Evolutionary conservation across 2,113 vertebrate species (phyloP).

Genomic region (Psilopsiagon aurifrons): DNA sequence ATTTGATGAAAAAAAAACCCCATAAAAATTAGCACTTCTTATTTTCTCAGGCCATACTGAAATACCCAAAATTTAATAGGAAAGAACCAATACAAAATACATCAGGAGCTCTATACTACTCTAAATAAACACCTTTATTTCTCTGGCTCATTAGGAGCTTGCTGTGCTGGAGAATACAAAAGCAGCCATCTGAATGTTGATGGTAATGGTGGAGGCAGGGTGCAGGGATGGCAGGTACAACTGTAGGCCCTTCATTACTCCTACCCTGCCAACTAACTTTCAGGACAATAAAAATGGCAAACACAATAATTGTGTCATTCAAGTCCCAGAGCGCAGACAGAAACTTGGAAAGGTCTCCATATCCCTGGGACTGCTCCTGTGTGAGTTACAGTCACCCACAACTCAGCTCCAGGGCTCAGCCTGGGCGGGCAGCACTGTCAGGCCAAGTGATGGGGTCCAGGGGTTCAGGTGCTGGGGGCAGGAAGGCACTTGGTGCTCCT

Average conservation of each 20-base stretch:
- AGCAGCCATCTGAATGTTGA: neutral
- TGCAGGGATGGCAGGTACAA: neutral
- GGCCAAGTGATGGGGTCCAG: neutral
- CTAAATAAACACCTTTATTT: neutral
- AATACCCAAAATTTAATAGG: neutral
- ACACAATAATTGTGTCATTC: neutral
- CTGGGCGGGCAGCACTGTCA: neutral
- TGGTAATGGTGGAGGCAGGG: neutral
- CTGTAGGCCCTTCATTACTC: neutral
- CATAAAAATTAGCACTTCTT: neutral
- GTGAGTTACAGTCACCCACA: neutral
- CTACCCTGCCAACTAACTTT: neutral
- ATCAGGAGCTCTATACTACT: neutral
- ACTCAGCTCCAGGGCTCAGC: neutral
- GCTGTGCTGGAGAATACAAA: neutral
- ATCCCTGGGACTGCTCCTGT: neutral
- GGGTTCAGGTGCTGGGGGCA: neutral
- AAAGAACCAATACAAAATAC: neutral
- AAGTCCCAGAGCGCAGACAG: neutral
- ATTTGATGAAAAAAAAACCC: neutral
- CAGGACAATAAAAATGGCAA: neutral
- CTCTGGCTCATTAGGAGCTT: neutral
- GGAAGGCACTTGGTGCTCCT: neutral
- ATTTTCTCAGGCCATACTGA: neutral
- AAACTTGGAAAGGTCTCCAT: neutral